Conservation (phyloP, 2,888 invertebrate genomes). For the Escarpia spicata region DNA sequence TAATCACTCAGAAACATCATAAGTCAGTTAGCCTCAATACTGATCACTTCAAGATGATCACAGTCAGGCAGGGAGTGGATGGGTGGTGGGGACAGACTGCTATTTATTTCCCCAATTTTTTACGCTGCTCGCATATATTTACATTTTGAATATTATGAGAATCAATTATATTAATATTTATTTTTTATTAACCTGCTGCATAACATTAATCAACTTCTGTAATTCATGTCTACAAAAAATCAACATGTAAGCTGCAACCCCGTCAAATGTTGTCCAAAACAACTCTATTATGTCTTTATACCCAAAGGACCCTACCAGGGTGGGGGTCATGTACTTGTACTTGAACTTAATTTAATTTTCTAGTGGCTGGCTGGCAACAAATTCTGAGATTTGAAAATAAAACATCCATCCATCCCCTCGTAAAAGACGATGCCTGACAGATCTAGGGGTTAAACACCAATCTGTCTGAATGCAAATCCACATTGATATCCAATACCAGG, state of each 20-base stretch:
- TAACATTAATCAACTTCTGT: not conserved
- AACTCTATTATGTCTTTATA: too few relatives aligned
- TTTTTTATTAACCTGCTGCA: not conserved
- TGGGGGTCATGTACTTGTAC: too few relatives aligned
- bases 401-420: not conserved
- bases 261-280: too few relatives aligned
- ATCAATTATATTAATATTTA: not conserved
- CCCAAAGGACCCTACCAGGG: too few relatives aligned
- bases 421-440: not conserved
- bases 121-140: not conserved
- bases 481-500: not conserved
- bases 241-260: not conserved
- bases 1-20: not conserved
- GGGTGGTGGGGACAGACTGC: not conserved
- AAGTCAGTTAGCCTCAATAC: not conserved
- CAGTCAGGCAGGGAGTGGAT: not conserved
- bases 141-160: not conserved
- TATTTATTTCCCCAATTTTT: not conserved
- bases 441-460: not conserved
- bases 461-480: not conserved
- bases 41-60: not conserved
- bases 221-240: not conserved
- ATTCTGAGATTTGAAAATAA: too few relatives aligned
- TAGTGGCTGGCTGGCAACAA: too few relatives aligned
- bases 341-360: too few relatives aligned